Percentiles rank a stretch among this genome's conserved stretches.
Evolutionary conservation across 2,797 vertebrate genomes (phyloP).

Genomic region (Ibycter americanus): DNA sequence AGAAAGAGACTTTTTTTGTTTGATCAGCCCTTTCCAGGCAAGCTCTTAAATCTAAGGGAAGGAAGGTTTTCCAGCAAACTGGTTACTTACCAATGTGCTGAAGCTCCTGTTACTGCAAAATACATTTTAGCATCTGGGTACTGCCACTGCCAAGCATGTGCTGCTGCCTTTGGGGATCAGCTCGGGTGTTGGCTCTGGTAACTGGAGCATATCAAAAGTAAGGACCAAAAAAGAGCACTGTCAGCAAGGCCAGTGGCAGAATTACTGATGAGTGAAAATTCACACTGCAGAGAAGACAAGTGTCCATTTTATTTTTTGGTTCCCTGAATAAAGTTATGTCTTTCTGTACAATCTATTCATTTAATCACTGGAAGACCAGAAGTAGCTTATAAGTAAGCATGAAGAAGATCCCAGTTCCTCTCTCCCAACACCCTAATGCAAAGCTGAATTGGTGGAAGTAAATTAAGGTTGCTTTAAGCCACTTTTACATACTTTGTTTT

Average conservation of each 20-base stretch:
- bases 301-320: neutral
- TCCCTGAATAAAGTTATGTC: neutral
- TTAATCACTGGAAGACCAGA: neutral
- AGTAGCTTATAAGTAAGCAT: neutral
- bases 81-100: neutral
- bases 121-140: constrained; percentile 1
- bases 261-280: neutral
- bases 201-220: neutral
- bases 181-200: neutral
- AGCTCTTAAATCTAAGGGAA: neutral
- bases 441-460: neutral
- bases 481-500: fast-evolving
- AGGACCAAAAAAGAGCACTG: neutral
- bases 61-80: neutral
- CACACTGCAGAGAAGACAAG: neutral
- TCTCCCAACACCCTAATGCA: neutral
- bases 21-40: neutral
- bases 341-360: neutral
- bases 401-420: neutral
- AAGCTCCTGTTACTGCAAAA: neutral
- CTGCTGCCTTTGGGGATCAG: neutral
- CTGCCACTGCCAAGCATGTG: neutral
- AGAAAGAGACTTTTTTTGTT: neutral
- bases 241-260: neutral
- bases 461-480: neutral